A percentile compares a stretch with the other conserved stretches of the same genome.
Evolutionary conservation across 2,888 invertebrate genomes (phyloP).

Genomic region (Gasteruption jaculator): DNA sequence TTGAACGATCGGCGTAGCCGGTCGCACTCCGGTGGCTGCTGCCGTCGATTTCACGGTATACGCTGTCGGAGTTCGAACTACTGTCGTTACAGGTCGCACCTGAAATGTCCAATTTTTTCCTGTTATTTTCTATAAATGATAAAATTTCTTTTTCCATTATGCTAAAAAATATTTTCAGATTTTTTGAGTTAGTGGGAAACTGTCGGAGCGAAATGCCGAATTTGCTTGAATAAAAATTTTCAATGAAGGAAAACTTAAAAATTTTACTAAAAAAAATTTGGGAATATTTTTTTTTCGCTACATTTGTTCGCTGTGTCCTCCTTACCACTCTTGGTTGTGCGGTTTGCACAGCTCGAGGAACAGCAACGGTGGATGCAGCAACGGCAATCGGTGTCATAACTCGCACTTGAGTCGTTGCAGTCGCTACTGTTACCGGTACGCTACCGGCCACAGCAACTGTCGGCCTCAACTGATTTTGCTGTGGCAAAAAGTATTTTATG

Average conservation of each 20-base stretch:
- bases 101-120: no score
- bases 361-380: constrained; percentile 50
- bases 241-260: background rate
- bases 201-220: background rate
- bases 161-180: background rate
- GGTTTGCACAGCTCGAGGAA: constrained; percentile 55
- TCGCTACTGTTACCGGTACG: constrained; percentile 30
- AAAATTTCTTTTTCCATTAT: no score
- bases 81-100: constrained; percentile 46
- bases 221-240: no score
- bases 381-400: constrained; percentile 57
- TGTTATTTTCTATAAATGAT: no score
- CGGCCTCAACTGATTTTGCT: constrained; percentile 57
- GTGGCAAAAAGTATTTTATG: no score
- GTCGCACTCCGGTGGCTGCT: constrained; percentile 36
- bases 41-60: constrained; percentile 44
- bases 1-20: constrained; percentile 35
- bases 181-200: background rate
- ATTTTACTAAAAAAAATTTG: constrained; percentile 2
- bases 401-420: constrained; percentile 56
- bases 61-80: constrained; percentile 42
- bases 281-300: background rate
- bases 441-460: constrained; percentile 48
- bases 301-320: no score
- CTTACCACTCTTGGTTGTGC: constrained; percentile 57